Conservation (phyloP, 2,888 invertebrate species). For the Cenopis cana region DNA sequence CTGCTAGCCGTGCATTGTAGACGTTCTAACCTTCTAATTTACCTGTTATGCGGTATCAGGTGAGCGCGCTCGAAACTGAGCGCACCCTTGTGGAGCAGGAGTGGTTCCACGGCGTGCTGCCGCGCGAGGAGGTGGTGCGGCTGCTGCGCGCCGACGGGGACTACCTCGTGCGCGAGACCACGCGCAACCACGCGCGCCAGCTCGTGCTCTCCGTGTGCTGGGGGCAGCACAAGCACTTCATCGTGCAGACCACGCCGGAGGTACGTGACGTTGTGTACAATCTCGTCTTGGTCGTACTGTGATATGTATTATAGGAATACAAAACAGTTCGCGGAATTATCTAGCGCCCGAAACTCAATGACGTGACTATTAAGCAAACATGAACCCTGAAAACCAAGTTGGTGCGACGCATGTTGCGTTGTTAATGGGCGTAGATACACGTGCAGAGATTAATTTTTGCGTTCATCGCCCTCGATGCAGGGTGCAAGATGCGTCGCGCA, state of each 20-base stretch:
- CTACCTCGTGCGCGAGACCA: slow-evolving; percentile 97
- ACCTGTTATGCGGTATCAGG: slow-evolving; percentile 56
- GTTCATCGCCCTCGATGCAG: slow-evolving; percentile 71
- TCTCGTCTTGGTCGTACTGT: no score
- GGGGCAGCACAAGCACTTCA: slow-evolving; percentile 98
- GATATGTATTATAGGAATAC: no score
- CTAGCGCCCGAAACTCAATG: no score
- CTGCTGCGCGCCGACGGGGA: slow-evolving; percentile 96
- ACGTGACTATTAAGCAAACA: no score
- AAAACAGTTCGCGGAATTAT: no score
- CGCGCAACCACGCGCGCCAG: slow-evolving; percentile 95
- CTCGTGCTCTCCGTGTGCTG: slow-evolving; percentile 97
- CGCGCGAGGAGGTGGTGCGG: slow-evolving; percentile 97
- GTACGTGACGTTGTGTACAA: slow-evolving; percentile 73
- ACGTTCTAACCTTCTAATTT: neutral
- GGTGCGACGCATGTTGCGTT: no score
- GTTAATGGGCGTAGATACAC: no score
- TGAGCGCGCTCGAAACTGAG: slow-evolving; percentile 82
- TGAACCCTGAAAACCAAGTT: no score
- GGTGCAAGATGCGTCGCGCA: slow-evolving; percentile 86
- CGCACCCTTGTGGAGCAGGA: slow-evolving; percentile 94
- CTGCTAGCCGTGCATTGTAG: neutral
- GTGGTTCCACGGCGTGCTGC: slow-evolving; percentile 98
- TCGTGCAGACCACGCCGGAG: slow-evolving; percentile 97
- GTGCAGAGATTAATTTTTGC: no score